These are phyloP conservation scores for Leptopilina syphax DNA, from an alignment of 2,888 invertebrate genomes.

Conservation along the genomic window DNA sequence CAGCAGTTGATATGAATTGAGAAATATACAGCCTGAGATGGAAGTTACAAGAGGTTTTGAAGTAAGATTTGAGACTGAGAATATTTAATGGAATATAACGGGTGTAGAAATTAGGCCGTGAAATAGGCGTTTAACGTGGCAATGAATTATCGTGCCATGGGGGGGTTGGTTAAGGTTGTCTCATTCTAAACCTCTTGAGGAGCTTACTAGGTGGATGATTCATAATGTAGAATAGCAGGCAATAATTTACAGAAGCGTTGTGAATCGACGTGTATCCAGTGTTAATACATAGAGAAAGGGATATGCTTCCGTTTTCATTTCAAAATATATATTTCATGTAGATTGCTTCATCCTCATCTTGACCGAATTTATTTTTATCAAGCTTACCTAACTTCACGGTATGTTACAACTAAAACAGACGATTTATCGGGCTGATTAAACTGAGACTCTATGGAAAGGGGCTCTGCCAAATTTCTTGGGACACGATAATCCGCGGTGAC, in stretches of 20 bases:
- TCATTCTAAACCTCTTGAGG: conserved; percentile 12
- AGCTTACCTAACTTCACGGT: conserved; percentile 63
- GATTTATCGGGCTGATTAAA: conserved; percentile 68
- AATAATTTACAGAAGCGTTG: conserved; percentile 52
- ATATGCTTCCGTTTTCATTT: conserved; percentile 37
- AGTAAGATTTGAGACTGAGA: conserved; percentile 5
- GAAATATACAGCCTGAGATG: conserved; percentile 13
- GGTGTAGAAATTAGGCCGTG: conserved; percentile 63
- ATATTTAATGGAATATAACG: conserved; percentile 52
- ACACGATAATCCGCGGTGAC: conserved; percentile 56
- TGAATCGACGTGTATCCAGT: conserved; percentile 51
- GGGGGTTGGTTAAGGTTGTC: conserved; percentile 39
- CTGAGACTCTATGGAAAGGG: conserved; percentile 54
- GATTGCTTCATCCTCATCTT: conserved; percentile 54
- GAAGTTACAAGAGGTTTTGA: conserved; percentile 2
- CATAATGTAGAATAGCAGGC: conserved; percentile 49
- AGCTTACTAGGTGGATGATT: conserved; percentile 46
- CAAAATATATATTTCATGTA: conserved; percentile 41
- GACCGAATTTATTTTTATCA: conserved; percentile 65
- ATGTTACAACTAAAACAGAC: conserved; percentile 65
- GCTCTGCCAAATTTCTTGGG: conserved; percentile 55
- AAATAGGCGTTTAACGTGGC: conserved; percentile 64
- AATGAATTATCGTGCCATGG: conserved; percentile 61
- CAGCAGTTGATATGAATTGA: conserved; percentile 19
- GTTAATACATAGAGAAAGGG: conserved; percentile 7